These are phyloP conservation scores for Notodonta dromedarius DNA, from an alignment of 2,888 invertebrate genomes.

Conservation along the genomic window DNA sequence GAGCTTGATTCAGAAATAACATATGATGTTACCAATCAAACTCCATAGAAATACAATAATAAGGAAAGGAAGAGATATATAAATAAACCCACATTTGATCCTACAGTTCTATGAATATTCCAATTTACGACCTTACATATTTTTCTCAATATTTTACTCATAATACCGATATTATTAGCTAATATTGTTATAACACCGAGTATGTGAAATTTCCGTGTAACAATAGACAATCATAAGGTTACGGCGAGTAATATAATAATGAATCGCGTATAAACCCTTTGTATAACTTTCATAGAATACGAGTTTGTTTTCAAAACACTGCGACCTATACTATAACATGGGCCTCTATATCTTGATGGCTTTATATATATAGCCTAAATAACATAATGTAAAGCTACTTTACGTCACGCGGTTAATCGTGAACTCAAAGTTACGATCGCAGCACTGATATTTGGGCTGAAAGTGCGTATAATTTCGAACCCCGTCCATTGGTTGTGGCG, in stretches of 20 bases:
- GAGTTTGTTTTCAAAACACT: slow-evolving; percentile 17
- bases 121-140: slow-evolving; percentile 1
- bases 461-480: no score
- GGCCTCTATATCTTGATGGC: background rate
- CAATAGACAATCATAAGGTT: slow-evolving; percentile 5
- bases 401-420: no score
- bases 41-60: background rate
- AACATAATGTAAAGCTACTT: background rate
- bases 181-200: background rate
- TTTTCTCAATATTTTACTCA: slow-evolving; percentile 9
- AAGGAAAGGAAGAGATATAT: background rate
- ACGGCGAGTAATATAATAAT: background rate
- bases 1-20: no score
- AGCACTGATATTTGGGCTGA: no score
- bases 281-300: slow-evolving; percentile 8
- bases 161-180: slow-evolving; percentile 2
- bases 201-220: background rate
- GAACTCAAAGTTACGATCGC: no score
- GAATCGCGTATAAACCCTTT: slow-evolving; percentile 12
- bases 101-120: background rate
- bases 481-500: no score
- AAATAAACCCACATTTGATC: background rate
- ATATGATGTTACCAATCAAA: no score
- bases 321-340: slow-evolving; percentile 3
- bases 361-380: background rate